Evolutionary conservation across 2,113 vertebrate genomes (phyloP).

Genomic region (Tiliqua scincoides): DNA sequence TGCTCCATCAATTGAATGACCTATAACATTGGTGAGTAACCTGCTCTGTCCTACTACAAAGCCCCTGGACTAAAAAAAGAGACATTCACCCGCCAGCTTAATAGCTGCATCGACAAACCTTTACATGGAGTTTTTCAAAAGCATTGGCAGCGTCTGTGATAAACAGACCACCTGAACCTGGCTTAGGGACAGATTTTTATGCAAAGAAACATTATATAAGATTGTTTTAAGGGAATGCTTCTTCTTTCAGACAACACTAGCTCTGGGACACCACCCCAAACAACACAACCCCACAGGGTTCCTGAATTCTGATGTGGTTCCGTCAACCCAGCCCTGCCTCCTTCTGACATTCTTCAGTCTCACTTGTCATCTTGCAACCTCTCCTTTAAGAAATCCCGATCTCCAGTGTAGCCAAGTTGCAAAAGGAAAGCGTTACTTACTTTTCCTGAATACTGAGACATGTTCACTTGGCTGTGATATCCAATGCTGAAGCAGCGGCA

Average conservation of each 20-base stretch:
- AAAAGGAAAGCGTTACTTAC: conserved; percentile 76
- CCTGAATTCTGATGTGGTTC: fast-evolving
- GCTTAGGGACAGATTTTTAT: no score
- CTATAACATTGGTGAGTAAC: fast-evolving
- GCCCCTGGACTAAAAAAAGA: no score
- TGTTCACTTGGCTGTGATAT: conserved; percentile 75
- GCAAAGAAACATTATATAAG: no score
- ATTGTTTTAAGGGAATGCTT: not conserved
- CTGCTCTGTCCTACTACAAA: fast-evolving
- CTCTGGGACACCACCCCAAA: not conserved
- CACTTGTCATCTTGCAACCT: not conserved
- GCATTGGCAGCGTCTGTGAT: no score
- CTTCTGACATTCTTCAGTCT: not conserved
- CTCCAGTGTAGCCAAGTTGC: not conserved
- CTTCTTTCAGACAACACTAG: not conserved
- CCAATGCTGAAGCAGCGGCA: conserved; percentile 73
- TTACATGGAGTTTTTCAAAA: no score
- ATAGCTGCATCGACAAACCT: no score
- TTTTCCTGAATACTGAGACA: conserved; percentile 93
- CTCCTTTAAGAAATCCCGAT: not conserved
- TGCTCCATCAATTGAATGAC: fast-evolving
- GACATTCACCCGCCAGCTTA: no score
- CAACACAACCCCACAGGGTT: not conserved
- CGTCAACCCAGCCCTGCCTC: fast-evolving
- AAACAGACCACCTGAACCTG: no score